Conservation (phyloP, 2,113 vertebrate species). For the Rynchops niger region DNA sequence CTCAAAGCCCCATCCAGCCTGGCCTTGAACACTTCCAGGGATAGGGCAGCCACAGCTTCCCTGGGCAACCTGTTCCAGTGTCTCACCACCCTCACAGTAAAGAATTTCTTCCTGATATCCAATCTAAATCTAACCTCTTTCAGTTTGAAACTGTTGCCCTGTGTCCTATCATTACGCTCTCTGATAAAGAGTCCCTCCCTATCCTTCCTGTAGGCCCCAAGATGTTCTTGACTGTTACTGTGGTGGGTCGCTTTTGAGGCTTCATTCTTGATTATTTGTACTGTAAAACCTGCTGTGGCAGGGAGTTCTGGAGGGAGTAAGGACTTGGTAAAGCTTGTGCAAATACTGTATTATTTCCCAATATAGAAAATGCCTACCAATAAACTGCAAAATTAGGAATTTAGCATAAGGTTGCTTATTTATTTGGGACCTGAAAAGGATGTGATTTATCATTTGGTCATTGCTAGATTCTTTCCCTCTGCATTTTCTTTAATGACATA, state of each 20-base stretch:
- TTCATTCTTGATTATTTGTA: neutral
- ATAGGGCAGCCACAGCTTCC: no score
- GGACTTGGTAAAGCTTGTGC: neutral
- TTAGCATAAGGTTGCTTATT: neutral
- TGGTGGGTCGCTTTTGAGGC: neutral
- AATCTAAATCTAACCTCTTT: no score
- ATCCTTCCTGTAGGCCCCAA: no score
- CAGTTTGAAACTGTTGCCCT: no score
- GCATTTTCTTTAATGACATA: neutral
- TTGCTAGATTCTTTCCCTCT: neutral
- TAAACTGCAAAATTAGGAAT: neutral
- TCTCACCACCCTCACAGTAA: no score
- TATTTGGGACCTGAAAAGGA: neutral
- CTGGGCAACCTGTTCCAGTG: no score
- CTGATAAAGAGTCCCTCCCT: no score
- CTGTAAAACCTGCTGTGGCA: neutral
- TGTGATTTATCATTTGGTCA: neutral
- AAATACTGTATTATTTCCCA: neutral
- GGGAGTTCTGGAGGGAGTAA: neutral
- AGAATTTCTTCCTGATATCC: no score
- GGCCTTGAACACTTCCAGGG: no score
- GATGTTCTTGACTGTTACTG: neutral
- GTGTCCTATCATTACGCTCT: no score
- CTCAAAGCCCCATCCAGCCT: no score
- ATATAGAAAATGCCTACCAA: neutral